Evolutionary conservation across 1,140 invertebrate species (phyloP).

Genomic region (Adelges cooleyi): DNA sequence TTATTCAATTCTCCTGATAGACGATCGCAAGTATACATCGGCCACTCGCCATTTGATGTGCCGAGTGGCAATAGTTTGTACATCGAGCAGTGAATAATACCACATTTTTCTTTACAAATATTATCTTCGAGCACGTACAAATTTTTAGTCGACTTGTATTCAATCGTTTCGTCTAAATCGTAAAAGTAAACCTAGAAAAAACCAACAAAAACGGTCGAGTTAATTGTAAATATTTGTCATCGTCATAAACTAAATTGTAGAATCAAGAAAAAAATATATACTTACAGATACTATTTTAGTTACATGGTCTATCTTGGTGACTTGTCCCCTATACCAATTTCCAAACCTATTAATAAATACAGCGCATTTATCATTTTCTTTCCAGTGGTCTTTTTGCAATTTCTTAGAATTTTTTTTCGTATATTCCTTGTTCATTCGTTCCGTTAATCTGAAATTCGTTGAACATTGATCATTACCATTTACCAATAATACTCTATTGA

Average conservation of each 20-base stretch:
- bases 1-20: slow-evolving; percentile 1
- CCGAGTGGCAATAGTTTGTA: background rate
- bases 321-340: slow-evolving; percentile 43
- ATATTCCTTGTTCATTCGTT: background rate
- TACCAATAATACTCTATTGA: no score
- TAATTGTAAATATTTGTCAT: no score
- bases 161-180: background rate
- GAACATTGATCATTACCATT: background rate
- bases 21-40: slow-evolving; percentile 5
- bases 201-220: no score
- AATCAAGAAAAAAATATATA: background rate
- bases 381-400: background rate
- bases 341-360: slow-evolving; percentile 40
- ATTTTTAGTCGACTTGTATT: background rate
- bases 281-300: slow-evolving; percentile 18
- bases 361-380: slow-evolving; percentile 39
- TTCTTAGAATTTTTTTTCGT: background rate
- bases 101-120: background rate
- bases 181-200: background rate
- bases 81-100: background rate
- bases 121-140: background rate
- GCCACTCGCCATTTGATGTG: background rate
- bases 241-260: no score
- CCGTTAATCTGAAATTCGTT: background rate
- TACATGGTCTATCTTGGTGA: slow-evolving; percentile 38